These are phyloP conservation scores for Noctua janthina DNA, from an alignment of 2,888 invertebrate species.

Conservation along the genomic window DNA sequence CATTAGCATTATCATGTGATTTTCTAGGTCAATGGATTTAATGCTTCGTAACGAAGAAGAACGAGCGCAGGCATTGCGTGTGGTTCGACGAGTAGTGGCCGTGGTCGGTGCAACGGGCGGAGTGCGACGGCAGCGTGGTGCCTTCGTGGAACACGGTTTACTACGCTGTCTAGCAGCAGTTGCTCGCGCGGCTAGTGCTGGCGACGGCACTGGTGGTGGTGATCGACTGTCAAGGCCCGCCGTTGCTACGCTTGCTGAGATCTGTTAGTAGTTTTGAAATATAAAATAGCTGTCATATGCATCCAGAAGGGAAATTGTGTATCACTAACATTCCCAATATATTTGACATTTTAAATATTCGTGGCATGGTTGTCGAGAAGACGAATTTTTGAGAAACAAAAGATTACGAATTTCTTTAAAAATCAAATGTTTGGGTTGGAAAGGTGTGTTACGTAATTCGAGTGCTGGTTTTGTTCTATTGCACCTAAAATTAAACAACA, in stretches of 20 bases:
- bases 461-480: background rate
- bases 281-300: background rate
- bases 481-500: background rate
- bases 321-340: background rate
- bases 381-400: background rate
- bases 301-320: background rate
- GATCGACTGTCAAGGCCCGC: slow-evolving; percentile 96
- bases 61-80: slow-evolving; percentile 96
- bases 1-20: background rate
- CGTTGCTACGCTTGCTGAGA: slow-evolving; percentile 96
- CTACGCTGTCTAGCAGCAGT: slow-evolving; percentile 95
- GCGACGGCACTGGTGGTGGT: slow-evolving; percentile 93
- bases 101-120: slow-evolving; percentile 90
- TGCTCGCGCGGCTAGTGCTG: slow-evolving; percentile 93
- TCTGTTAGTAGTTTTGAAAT: slow-evolving; percentile 90
- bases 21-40: slow-evolving; percentile 95
- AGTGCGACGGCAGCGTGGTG: slow-evolving; percentile 92
- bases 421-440: background rate
- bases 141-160: slow-evolving; percentile 94
- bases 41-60: slow-evolving; percentile 97
- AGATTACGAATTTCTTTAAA: background rate
- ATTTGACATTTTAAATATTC: background rate
- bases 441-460: background rate
- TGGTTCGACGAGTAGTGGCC: slow-evolving; percentile 91
- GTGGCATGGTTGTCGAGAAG: background rate